Evolutionary conservation across 2,888 invertebrate species (phyloP).

Genomic region (Pogonocherus hispidulus): DNA sequence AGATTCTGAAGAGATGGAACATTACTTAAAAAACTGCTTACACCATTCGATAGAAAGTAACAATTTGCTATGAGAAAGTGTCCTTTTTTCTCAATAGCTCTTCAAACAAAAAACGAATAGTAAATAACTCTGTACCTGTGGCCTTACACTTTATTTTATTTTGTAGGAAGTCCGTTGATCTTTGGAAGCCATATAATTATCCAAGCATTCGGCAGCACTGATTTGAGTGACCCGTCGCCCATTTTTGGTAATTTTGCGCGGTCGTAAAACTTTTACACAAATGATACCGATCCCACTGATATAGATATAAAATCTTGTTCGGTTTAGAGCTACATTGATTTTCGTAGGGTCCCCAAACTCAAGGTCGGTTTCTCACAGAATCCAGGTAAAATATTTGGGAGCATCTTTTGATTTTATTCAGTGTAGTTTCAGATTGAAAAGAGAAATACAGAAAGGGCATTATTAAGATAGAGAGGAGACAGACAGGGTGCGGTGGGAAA

Average conservation of each 20-base stretch:
- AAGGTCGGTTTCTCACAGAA: slow-evolving; percentile 55
- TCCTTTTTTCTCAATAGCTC: too few relatives aligned
- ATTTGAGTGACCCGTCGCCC: slow-evolving; percentile 7
- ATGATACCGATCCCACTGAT: slow-evolving; percentile 20
- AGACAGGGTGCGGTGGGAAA: not conserved
- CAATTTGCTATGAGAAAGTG: too few relatives aligned
- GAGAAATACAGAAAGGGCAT: slow-evolving; percentile 55
- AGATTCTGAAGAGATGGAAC: too few relatives aligned
- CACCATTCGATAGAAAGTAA: too few relatives aligned
- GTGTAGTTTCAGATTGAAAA: slow-evolving; percentile 51
- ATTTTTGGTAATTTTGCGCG: slow-evolving; percentile 25
- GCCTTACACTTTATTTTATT: too few relatives aligned
- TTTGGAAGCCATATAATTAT: not conserved
- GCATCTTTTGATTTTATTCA: slow-evolving; percentile 58
- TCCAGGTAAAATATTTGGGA: slow-evolving; percentile 60
- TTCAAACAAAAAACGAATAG: too few relatives aligned
- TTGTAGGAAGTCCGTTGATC: too few relatives aligned
- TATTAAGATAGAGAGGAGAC: slow-evolving; percentile 46
- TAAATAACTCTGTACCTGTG: too few relatives aligned
- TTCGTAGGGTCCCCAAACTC: slow-evolving; percentile 43
- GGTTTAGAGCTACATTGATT: slow-evolving; percentile 39
- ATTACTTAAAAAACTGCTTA: too few relatives aligned
- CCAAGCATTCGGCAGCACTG: not conserved
- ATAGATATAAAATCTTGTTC: slow-evolving; percentile 28
- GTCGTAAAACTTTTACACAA: slow-evolving; percentile 16